Evolutionary conservation across 2,888 invertebrate species (phyloP).

Genomic region (Drosophila macrospina): DNA sequence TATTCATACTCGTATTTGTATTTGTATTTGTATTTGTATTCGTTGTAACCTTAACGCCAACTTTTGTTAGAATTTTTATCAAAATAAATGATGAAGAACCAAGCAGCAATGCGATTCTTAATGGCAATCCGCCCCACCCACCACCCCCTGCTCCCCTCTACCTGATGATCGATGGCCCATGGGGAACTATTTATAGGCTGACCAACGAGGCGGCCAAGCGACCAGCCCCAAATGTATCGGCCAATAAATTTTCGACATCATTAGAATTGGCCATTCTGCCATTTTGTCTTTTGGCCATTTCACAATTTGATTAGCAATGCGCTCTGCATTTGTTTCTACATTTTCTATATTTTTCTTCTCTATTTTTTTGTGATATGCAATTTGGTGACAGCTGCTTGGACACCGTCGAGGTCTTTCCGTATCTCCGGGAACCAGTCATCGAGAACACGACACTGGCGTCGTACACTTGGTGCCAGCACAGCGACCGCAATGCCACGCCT

Average conservation of each 20-base stretch:
- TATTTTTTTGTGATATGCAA: conserved; percentile 35
- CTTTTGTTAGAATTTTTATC: conserved; percentile 76
- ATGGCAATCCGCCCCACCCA: conserved; percentile 42
- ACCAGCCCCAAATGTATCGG: conserved; percentile 64
- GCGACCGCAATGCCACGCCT: conserved; percentile 72
- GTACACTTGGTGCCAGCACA: conserved; percentile 83
- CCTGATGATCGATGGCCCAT: not conserved
- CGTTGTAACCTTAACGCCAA: conserved; percentile 73
- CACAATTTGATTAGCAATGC: conserved; percentile 36
- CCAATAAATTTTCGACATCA: conserved; percentile 81
- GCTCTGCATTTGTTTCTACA: not conserved
- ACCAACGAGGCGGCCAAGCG: conserved; percentile 72
- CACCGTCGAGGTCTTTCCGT: conserved; percentile 85
- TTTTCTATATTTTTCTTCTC: not conserved
- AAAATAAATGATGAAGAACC: conserved; percentile 77
- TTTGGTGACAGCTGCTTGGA: conserved; percentile 83
- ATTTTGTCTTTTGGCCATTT: conserved; percentile 37
- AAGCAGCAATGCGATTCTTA: conserved; percentile 53
- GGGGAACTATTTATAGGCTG: conserved; percentile 64
- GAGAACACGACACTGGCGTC: conserved; percentile 83
- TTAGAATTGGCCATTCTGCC: conserved; percentile 56
- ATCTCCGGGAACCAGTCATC: conserved; percentile 84
- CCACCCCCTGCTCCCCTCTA: not conserved
- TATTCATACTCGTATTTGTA: not conserved
- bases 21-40: conserved; percentile 6